phyloP scores from a whole-genome alignment of 2,888 invertebrate species.

The Meganola albula region DNA sequence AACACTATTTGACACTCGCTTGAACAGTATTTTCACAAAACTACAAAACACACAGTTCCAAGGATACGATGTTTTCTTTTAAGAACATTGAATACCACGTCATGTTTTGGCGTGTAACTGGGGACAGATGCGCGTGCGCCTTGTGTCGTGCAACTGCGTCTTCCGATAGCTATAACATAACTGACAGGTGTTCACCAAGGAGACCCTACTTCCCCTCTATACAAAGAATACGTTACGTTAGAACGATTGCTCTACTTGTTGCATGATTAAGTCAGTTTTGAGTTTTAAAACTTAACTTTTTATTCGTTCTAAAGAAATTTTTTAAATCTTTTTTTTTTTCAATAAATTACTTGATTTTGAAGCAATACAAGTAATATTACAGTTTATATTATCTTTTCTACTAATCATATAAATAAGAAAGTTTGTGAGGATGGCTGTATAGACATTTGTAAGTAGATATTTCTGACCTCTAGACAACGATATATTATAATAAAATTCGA shows the following conservation, averaged over 20 bases:
- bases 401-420: too few species aligned
- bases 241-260: constrained; percentile 31
- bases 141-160: constrained; percentile 51
- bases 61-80: background rate
- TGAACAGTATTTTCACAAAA: background rate
- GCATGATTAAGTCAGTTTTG: constrained; percentile 16
- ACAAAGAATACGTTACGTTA: constrained; percentile 32
- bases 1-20: constrained; percentile 9
- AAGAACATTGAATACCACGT: constrained; percentile 25
- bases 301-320: too few species aligned
- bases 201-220: constrained; percentile 63
- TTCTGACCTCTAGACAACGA: too few species aligned
- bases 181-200: constrained; percentile 71
- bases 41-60: background rate
- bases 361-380: too few species aligned
- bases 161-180: constrained; percentile 70
- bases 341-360: too few species aligned
- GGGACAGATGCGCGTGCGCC: constrained; percentile 64
- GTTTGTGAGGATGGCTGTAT: too few species aligned
- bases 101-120: constrained; percentile 57
- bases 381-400: too few species aligned
- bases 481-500: too few species aligned
- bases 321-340: too few species aligned
- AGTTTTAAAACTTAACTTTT: constrained; percentile 3
- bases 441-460: too few species aligned